These are phyloP conservation scores for Taurulus bubalis DNA, from an alignment of 2,113 vertebrate species.

Conservation along the genomic window DNA sequence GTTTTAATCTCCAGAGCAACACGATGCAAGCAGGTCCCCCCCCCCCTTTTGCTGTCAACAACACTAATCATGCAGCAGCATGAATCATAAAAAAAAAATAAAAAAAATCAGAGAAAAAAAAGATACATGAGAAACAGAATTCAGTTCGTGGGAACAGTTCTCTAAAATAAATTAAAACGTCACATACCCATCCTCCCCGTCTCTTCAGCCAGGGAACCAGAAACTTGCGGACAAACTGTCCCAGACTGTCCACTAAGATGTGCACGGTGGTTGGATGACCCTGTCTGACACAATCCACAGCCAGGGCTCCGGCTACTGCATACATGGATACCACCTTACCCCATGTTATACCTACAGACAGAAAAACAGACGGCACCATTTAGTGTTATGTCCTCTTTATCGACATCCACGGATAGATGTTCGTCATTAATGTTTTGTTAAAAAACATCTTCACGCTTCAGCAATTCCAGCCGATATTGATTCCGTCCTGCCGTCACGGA, in stretches of 20 bases:
- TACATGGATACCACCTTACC: constrained; percentile 96
- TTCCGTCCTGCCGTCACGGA: constrained; percentile 9
- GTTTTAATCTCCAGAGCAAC: constrained; percentile 1
- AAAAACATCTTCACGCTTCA: constrained; percentile 1
- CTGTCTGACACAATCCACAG: constrained; percentile 92
- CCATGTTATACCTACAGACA: constrained; percentile 93
- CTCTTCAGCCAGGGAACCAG: constrained; percentile 91
- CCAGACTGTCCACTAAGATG: constrained; percentile 92
- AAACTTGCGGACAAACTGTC: constrained; percentile 93
- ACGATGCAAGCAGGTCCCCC: not conserved
- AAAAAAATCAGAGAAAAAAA: not conserved
- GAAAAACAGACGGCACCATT: constrained; percentile 1
- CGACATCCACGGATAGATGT: not conserved
- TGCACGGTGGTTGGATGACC: constrained; percentile 89
- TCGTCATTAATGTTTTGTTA: not conserved
- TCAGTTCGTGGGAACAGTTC: not conserved
- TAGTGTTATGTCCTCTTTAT: not conserved
- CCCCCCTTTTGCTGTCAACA: not conserved
- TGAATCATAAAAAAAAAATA: not conserved
- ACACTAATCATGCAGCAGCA: not conserved
- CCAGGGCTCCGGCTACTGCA: constrained; percentile 91
- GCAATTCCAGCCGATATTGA: constrained; percentile 22
- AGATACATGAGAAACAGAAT: not conserved
- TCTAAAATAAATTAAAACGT: not conserved
- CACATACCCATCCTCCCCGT: constrained; percentile 95